Percentiles rank a stretch among this genome's conserved stretches.
These are phyloP conservation scores for Halcyon malimbica DNA, from an alignment of 2,113 vertebrate genomes.

Conservation along the genomic window DNA sequence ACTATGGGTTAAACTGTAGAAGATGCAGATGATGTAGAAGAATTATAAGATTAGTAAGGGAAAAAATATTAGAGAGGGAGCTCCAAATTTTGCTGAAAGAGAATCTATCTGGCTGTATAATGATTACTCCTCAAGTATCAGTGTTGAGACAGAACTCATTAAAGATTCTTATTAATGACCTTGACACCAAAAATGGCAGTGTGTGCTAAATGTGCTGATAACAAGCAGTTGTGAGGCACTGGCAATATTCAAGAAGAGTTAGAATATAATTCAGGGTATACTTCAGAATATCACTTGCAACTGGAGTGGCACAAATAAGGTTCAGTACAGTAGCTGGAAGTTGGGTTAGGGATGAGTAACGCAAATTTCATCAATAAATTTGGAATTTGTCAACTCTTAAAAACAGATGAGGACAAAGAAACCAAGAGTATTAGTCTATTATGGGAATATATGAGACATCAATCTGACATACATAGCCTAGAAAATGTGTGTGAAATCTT, in stretches of 20 bases:
- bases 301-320: background rate
- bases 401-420: background rate
- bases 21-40: background rate
- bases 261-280: background rate
- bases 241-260: background rate
- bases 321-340: background rate
- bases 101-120: background rate
- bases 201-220: constrained; percentile 15
- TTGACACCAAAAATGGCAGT: constrained; percentile 1
- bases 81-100: background rate
- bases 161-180: constrained; percentile 30
- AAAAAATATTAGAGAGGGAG: background rate
- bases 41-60: background rate
- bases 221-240: background rate
- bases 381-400: background rate
- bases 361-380: background rate
- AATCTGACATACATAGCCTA: background rate
- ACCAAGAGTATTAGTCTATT: background rate
- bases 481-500: background rate
- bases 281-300: background rate
- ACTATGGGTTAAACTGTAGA: background rate
- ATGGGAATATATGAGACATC: background rate
- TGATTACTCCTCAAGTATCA: background rate
- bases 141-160: background rate
- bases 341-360: background rate